Evolutionary conservation across 2,113 vertebrate genomes (phyloP), one percentile per base, ranked within the genome.

Genomic region (Oreochromis niloticus): DNA sequence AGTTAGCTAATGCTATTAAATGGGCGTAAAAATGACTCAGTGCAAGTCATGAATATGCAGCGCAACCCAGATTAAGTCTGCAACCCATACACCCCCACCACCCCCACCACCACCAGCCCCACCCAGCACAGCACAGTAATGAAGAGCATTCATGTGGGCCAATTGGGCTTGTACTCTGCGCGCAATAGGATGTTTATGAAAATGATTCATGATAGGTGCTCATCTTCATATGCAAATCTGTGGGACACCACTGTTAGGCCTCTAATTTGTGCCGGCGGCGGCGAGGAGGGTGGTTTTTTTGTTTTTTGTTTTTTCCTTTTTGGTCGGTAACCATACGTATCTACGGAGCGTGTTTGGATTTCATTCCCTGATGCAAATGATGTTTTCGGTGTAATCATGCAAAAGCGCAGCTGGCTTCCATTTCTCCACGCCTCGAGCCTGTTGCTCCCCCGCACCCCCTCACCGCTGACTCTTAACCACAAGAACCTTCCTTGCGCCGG

Each of bases 361-460:
- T 88, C 84, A 85, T 89, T 93, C 91, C 93, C 84, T 50, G 81
- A 95, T 96, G 94, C 94, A 96, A 95, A 97, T 96, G 4, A 92
- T 93, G 91, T 95, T 94, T 95, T 93, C 22, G 17, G 91, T 92
- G 92, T 94, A 89, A 94, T 94, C 94, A 94, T 95, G 96, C 94
- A 95, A 96, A 96, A 85, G 89, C 90, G 36, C 95, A 96, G 92
- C 94, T 96, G 95, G 91, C 91, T 93, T 81, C 80, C 85, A 85
- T 93, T 94, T 89, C 80, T 91, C 88, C 84, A 24, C 30, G 50
- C 89, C 82, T 92, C 12, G 4, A 90, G 61, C 89, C 83, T 80
- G 87, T n/a, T 48, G 34, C 52, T 68, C 24, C 10, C 14, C 3
- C 41, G 12, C 6, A 32, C n/a, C 13, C 9, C 17, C 17, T 46